Conservation (phyloP, 2,113 vertebrate genomes). For the Oophaga pumilio region DNA sequence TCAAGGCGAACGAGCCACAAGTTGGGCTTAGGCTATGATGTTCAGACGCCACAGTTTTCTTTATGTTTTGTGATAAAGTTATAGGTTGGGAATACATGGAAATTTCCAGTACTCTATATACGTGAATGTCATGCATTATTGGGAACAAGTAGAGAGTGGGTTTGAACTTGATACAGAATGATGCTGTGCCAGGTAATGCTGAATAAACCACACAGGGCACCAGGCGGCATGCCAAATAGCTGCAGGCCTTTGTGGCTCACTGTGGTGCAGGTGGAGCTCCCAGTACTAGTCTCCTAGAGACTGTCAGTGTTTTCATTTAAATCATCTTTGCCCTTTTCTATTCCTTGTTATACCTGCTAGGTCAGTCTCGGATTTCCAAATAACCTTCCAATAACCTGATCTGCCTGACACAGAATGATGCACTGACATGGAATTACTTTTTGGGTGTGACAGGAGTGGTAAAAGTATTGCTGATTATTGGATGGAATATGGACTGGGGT, state of each 20-base stretch:
- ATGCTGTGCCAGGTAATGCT: conserved; percentile 56
- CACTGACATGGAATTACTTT: background rate
- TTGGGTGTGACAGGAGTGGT: conserved; percentile 11
- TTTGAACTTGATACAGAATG: conserved; percentile 60
- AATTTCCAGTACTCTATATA: conserved; percentile 23
- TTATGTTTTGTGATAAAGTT: background rate
- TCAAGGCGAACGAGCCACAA: background rate
- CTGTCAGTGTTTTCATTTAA: conserved; percentile 38
- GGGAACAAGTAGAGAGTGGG: conserved; percentile 63
- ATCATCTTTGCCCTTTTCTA: conserved; percentile 30
- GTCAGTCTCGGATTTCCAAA: conserved; percentile 3
- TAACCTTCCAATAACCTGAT: conserved; percentile 28
- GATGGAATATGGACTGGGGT: background rate
- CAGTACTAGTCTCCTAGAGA: conserved; percentile 7
- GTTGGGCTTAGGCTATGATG: background rate
- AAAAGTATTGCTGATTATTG: background rate
- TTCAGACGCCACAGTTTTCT: background rate
- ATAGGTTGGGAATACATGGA: background rate
- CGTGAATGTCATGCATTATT: conserved; percentile 53
- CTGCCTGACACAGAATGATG: background rate
- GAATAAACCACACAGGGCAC: conserved; percentile 13
- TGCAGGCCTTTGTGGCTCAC: conserved; percentile 44
- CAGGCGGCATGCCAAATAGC: conserved; percentile 43
- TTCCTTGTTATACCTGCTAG: conserved; percentile 36
- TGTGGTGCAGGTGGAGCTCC: conserved; percentile 58